Percentiles rank a stretch among this genome's conserved stretches.
phyloP scores from a whole-genome alignment of 1,140 invertebrate species.

The Meteorus sp. region DNA sequence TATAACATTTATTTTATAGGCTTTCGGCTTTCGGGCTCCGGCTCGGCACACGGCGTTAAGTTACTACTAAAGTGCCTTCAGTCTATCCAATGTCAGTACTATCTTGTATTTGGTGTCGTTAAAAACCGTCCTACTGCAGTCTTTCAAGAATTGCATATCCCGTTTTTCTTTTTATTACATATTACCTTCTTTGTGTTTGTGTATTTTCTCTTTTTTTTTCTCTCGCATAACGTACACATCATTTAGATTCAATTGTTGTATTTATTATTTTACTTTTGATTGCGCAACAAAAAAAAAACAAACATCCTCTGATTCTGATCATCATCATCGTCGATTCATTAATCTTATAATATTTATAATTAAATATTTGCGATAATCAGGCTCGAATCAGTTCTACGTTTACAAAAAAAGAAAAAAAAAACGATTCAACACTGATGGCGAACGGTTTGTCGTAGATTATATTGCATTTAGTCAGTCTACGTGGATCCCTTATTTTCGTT shows the following conservation, averaged over 20 bases:
- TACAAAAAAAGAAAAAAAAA: slow-evolving; percentile 25
- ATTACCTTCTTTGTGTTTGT: slow-evolving; percentile 18
- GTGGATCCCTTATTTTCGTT: slow-evolving; percentile 53
- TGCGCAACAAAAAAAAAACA: not conserved
- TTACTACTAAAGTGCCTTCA: slow-evolving; percentile 61
- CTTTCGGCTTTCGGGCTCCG: slow-evolving; percentile 39
- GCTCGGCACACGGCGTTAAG: slow-evolving; percentile 53
- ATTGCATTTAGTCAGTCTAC: slow-evolving; percentile 61
- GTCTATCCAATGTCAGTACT: slow-evolving; percentile 62
- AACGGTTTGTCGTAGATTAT: slow-evolving; percentile 55
- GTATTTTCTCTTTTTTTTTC: slow-evolving; percentile 14
- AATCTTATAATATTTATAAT: slow-evolving; percentile 27
- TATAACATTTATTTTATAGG: slow-evolving; percentile 11
- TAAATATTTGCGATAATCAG: slow-evolving; percentile 31
- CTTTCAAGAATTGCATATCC: slow-evolving; percentile 52
- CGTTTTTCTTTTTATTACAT: slow-evolving; percentile 20
- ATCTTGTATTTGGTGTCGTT: slow-evolving; percentile 62
- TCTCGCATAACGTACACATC: slow-evolving; percentile 3
- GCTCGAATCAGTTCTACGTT: slow-evolving; percentile 35
- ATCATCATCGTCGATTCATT: not conserved
- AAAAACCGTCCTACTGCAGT: slow-evolving; percentile 57
- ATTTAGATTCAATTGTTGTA: not conserved
- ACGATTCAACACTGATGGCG: slow-evolving; percentile 55
- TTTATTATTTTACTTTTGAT: not conserved
- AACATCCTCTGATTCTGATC: not conserved